Percentiles rank a stretch among this genome's conserved stretches.
These are phyloP conservation scores for Antechinus stuartii DNA, from an alignment of 2,113 vertebrate species.

Conservation along the genomic window DNA sequence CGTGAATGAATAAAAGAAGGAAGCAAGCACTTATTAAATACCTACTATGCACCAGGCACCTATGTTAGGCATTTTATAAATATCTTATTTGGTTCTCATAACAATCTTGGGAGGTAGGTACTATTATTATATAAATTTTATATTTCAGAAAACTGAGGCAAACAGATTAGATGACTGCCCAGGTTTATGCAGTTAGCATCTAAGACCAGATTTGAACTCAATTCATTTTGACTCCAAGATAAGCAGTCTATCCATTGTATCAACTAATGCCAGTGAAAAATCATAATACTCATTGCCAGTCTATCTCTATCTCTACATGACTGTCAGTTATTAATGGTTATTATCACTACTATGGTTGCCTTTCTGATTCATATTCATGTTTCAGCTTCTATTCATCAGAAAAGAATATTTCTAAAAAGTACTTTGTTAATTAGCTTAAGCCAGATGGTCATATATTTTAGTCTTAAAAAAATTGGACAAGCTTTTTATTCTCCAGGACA, in stretches of 20 bases:
- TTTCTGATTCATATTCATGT: background rate
- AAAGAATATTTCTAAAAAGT: slow-evolving; percentile 15
- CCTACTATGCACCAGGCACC: background rate
- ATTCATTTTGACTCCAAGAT: background rate
- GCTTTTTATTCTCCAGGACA: background rate
- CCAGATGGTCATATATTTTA: slow-evolving; percentile 27
- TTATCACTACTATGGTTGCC: slow-evolving; percentile 1
- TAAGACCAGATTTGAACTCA: background rate
- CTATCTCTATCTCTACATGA: background rate
- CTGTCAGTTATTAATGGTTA: background rate
- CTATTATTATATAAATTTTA: too few species aligned
- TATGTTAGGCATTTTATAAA: background rate
- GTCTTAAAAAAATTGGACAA: slow-evolving; percentile 39
- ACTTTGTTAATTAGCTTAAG: slow-evolving; percentile 29
- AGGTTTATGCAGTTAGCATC: background rate
- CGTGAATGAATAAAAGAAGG: background rate
- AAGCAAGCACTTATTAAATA: background rate
- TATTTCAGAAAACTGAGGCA: background rate
- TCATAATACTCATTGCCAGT: background rate
- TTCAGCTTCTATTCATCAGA: background rate
- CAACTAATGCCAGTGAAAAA: background rate
- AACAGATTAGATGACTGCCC: background rate
- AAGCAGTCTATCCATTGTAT: background rate
- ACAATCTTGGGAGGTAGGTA: too few species aligned
- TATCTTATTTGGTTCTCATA: background rate